Evolutionary conservation across 2,888 invertebrate genomes (phyloP).

Genomic region (Malthinus flaveolus): DNA sequence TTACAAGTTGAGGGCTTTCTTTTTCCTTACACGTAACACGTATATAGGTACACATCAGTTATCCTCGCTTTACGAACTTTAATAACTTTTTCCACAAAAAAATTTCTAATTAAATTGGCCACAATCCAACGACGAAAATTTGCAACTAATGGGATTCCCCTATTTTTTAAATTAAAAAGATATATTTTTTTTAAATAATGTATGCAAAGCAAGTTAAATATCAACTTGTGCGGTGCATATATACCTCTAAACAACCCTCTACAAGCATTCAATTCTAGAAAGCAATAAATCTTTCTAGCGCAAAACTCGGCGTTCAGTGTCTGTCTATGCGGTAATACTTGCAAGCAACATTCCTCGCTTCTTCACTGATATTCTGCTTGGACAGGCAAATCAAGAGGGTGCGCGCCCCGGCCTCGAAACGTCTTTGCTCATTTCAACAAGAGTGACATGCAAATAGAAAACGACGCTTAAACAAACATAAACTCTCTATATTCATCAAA

Average conservation of each 20-base stretch:
- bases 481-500: constrained; percentile 49
- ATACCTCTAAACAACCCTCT: constrained; percentile 51
- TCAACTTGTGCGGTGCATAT: constrained; percentile 50
- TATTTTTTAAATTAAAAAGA: too few species aligned
- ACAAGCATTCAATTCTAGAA: constrained; percentile 49
- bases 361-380: constrained; percentile 36
- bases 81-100: background rate
- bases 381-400: constrained; percentile 35
- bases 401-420: constrained; percentile 41
- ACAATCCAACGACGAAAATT: too few species aligned
- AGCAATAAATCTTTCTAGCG: constrained; percentile 49
- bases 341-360: constrained; percentile 39
- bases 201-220: constrained; percentile 43
- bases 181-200: background rate
- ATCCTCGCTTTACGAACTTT: background rate
- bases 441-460: constrained; percentile 51
- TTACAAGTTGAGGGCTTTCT: constrained; percentile 38
- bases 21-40: background rate
- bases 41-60: constrained; percentile 4
- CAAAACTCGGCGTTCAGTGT: constrained; percentile 36
- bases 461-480: constrained; percentile 37
- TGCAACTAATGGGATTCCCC: too few species aligned
- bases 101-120: background rate
- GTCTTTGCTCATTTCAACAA: constrained; percentile 48
- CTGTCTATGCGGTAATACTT: constrained; percentile 39